Percentiles rank a stretch among this genome's conserved stretches.
Conservation (phyloP, 2,888 invertebrate genomes). For the Gandaritis pyraliata region DNA sequence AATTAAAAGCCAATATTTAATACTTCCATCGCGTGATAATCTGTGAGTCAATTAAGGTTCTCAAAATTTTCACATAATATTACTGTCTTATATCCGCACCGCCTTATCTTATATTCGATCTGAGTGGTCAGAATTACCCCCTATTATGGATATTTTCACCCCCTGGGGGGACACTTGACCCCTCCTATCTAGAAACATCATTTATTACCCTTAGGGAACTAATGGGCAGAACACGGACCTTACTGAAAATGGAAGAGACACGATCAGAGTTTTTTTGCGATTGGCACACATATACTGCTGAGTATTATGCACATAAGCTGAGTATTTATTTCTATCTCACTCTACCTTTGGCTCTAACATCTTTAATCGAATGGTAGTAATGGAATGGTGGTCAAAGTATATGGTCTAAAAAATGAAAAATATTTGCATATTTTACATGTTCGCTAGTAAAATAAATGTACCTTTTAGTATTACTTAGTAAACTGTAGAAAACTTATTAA, state of each 20-base stretch:
- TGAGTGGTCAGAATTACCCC: constrained; percentile 80
- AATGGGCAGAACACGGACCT: constrained; percentile 66
- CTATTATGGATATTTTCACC: constrained; percentile 81
- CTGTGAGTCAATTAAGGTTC: constrained; percentile 78
- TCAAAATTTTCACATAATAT: constrained; percentile 76
- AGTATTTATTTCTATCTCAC: no score
- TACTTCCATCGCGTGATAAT: constrained; percentile 67
- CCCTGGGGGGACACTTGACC: constrained; percentile 83
- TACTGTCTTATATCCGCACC: constrained; percentile 78
- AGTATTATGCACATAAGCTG: no score
- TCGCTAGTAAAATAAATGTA: no score
- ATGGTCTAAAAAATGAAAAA: no score
- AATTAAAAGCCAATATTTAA: constrained; percentile 77
- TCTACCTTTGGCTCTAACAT: no score
- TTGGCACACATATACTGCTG: no score
- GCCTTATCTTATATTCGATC: constrained; percentile 76
- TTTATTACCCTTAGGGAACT: constrained; percentile 80
- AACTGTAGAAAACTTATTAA: no score
- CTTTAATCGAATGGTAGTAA: no score
- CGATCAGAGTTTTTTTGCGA: neutral
- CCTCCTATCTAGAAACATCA: constrained; percentile 80
- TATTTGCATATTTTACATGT: no score
- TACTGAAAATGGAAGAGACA: constrained; percentile 55
- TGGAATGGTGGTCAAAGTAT: no score
- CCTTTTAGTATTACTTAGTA: no score